Base-by-base conservation (phyloP, 2,888 invertebrate genomes). In the Hemithea aestivaria region DNA sequence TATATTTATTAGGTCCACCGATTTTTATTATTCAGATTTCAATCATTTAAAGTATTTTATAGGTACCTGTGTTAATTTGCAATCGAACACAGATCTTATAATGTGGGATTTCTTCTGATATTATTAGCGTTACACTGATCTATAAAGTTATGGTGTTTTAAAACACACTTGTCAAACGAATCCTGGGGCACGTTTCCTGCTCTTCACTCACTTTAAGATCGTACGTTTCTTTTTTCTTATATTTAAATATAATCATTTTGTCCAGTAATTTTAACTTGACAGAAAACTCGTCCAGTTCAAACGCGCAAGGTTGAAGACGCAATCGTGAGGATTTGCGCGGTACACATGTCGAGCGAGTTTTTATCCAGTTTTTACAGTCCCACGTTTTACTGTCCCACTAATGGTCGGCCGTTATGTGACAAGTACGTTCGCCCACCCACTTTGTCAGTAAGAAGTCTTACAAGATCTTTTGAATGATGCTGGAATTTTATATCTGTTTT, bases 371-470 rank as follows among this genome's bases (percentile, higher is more conserved):
- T 16, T 16, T 16, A 16, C 16, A 4, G 16, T 16, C 16, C 16
- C 16, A 16, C 16, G 16, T 16, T 16, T 16, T 52, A 43, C 49
- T 27, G 33, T 25, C 28, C 32, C 30, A 25, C 43, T 56, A 53
- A 56, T 53, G 51, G 53, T 10, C 7, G 32, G 31, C 28, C 44
- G 39, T 45, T 39, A 43, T 21, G 40, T 35, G 45, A 38, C 45
- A 48, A 49, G 50, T 45, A 32, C 42, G 35, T 43, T 40, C 37
- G 26, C 40, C 43, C 33, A 35, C 25, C 44, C 42, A 49, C 44
- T 48, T 50, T 53, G 51, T 51, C 35, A 30, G 44, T 43, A 48
- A 51, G 37, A 45, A 44, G 44, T 38, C 38, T 27, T 21, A 10
- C 16, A 16, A 16, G 16, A 4, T 16, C 16, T 16, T 16, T 16